Evolutionary conservation across 64 coral and sea anemone species (phyloP), one percentile per base, ranked within the genome.

Genomic region (Trachythela sp.): DNA sequence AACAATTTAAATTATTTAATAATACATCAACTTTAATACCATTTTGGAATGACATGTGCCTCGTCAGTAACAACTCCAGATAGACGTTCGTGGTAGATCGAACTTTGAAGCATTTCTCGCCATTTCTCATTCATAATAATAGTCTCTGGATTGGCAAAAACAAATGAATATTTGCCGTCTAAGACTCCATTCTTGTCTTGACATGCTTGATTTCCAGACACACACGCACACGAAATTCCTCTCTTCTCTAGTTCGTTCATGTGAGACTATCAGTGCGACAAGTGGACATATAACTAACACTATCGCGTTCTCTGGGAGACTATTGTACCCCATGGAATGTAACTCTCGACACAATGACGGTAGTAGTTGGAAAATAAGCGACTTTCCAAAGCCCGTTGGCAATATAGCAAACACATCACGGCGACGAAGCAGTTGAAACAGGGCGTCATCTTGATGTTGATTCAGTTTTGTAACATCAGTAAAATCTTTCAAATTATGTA

Each of bases 1-100:
- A n/a, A n/a, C n/a, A n/a, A 72, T 72, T 72, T 70, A 70, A 14
- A 27, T 72, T 11, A 31, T 72, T 10, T 26, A 22, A 72, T 31
- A 27, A 31, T n/a, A n/a, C 1, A 72, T 72, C 24, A 31, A 72
- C 36, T n/a, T 88, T 43, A 13, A 36, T 68, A 87, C 86, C 31
- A 88, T 88, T 70, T 88, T 37, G 59, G 86, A 88, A 70, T 88
- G 13, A 88, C 58, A 70, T 70, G 86, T 37, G 86, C 86, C 34
- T 88, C 86, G 31, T 88, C 86, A 40, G 86, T 40, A 24, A 88
- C 86, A 71, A 88, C 15, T 30, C 33, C 59, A 26, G 68, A 88
- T 7, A 88, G 86, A 40, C n/a, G 56, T 35, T 35, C 18, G 36
- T 88, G 86, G 35, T 88, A 88, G 0, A 88, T 36, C 6, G 59